These are phyloP conservation scores for Monochamus saltuarius DNA, from an alignment of 1,140 invertebrate species.

Conservation along the genomic window DNA sequence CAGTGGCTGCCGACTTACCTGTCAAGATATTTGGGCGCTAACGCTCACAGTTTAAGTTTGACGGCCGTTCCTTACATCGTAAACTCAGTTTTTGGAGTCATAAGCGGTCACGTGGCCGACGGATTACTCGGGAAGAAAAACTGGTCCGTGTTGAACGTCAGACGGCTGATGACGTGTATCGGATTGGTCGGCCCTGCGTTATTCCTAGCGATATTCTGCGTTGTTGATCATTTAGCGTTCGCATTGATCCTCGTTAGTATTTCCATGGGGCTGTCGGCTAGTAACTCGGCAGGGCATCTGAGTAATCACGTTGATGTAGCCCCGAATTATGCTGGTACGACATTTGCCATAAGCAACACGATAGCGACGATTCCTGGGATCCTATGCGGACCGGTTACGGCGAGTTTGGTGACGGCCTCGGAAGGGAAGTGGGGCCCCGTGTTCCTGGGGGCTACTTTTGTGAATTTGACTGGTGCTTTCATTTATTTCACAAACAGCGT, in stretches of 20 bases:
- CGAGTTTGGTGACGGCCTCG: conserved; percentile 71
- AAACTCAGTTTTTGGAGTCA: conserved; percentile 73
- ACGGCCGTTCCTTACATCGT: conserved; percentile 78
- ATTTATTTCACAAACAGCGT: conserved; percentile 77
- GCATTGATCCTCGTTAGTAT: conserved; percentile 76
- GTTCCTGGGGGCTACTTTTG: conserved; percentile 70
- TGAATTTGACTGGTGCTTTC: conserved; percentile 77
- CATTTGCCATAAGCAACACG: conserved; percentile 80
- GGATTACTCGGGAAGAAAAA: conserved; percentile 60
- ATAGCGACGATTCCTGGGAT: conserved; percentile 79
- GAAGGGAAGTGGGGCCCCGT: conserved; percentile 77
- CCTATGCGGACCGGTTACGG: conserved; percentile 75
- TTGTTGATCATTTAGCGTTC: conserved; percentile 69
- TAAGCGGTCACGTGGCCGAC: conserved; percentile 75
- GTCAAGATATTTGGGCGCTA: conserved; percentile 65
- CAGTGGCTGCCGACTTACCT: conserved; percentile 82
- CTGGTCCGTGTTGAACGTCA: conserved; percentile 73
- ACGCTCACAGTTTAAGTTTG: conserved; percentile 72
- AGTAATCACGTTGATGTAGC: conserved; percentile 81
- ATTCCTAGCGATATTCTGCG: conserved; percentile 73
- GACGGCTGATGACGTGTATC: conserved; percentile 74
- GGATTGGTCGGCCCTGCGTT: conserved; percentile 75
- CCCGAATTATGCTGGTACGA: conserved; percentile 77
- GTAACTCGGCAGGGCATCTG: conserved; percentile 77
- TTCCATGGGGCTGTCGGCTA: conserved; percentile 76